Percentiles rank a stretch among this genome's conserved stretches.
Conservation (phyloP, 2,113 vertebrate genomes). For the Lichenostomus cassidix region DNA sequence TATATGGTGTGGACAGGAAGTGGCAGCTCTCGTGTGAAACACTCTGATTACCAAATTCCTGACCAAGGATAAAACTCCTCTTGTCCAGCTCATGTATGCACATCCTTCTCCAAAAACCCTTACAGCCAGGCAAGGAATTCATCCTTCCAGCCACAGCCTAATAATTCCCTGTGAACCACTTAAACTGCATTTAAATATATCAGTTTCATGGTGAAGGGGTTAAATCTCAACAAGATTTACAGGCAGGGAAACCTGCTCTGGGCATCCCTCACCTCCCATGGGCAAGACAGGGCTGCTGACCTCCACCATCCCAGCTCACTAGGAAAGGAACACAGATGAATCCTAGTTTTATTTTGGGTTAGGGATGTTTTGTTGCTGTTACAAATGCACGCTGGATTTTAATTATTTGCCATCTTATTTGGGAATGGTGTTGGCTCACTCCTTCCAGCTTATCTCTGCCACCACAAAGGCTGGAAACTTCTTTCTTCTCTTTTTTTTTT, state of each 20-base stretch:
- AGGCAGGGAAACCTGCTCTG: background rate
- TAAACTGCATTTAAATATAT: background rate
- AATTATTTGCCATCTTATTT: conserved; percentile 1
- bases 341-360: background rate
- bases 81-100: background rate
- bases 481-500: background rate
- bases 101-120: background rate
- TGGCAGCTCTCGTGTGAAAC: background rate
- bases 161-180: background rate
- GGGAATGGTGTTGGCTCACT: background rate
- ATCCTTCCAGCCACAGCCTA: background rate
- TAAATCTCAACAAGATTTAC: background rate
- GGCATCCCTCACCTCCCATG: background rate
- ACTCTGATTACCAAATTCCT: background rate
- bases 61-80: background rate
- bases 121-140: background rate
- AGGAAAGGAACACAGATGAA: fast-evolving
- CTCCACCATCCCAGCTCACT: background rate
- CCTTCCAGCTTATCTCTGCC: conserved; percentile 26
- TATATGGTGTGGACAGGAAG: background rate
- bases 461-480: conserved; percentile 39
- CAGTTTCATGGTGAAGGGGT: background rate
- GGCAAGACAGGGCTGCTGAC: background rate
- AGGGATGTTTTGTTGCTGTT: background rate
- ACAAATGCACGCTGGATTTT: background rate